Evolutionary conservation across 2,797 vertebrate genomes (phyloP), one percentile per base, ranked within the genome.

Genomic region (Pseudotriccus pelzelni): DNA sequence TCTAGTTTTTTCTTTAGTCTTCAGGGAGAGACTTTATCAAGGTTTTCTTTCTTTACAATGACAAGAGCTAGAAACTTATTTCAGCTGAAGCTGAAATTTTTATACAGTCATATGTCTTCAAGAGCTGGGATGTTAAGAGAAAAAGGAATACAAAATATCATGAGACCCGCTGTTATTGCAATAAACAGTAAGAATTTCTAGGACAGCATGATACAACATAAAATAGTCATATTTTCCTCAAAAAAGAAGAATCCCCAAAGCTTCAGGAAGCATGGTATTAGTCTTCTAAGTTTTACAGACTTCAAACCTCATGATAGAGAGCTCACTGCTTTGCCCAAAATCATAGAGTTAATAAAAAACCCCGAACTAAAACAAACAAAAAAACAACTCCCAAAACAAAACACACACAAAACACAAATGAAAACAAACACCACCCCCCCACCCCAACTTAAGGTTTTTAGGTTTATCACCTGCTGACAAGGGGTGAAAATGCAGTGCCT

Each of bases 131-230:
- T 59, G 30, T 46, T 73, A 79, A 67, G 63, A 73, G 59, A 60
- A 88, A 88, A 92, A 73, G 21, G 20, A 90, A 64, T 60, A 60
- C 6, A 19, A 90, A 88, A 63, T 84, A 90, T 18, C 58, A 69
- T 60, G 72, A 90, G 52, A 70, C 37, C 11, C 28, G 12, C 20
- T 73, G 30, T 69, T 82, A 56, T 52, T 70, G 74, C 52, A 94
- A 52, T 92, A 91, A 94, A 67, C 34, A 86, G 37, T 30, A 75
- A 67, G 37, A 91, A 63, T 16, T 59, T 83, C 7, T 2, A 73
- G 50, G 66, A 69, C 3, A 3, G 24, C 4, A 12, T 10, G 23
- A 68, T 44, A 34, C 9, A 82, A 77, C 27, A 74, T 53, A 82
- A 87, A 92, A 78, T 34, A 89, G 39, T 73, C 28, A 78, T 37